Evolutionary conservation across 2,113 vertebrate genomes (phyloP), one percentile per base, ranked within the genome.

Genomic region (Pollimyrus isidori): DNA sequence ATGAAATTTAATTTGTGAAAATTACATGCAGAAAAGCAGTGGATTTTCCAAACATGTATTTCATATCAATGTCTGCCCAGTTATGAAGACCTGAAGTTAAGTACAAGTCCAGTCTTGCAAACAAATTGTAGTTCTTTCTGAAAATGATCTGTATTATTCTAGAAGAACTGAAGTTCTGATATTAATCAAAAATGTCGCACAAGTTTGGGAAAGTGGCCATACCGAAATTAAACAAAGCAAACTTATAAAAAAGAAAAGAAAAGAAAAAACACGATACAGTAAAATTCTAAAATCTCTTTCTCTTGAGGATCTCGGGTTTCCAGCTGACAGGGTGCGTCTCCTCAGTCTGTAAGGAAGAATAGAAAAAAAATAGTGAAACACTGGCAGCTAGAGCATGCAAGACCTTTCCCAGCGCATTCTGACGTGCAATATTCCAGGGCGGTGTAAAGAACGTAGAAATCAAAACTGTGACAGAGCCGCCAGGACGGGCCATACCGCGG

Each of bases 231-330:
- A 48, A 49, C 10, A 87, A 30, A 58, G 26, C 13, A 35, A 7
- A 87, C 11, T 3, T 56, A 49, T 46, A 7, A 88, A 26, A 45
- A 7, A 88, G 3, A n/a, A 50, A 35, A 53, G 3, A 89, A 89
- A 91, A 52, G 21, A 53, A 11, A 89, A 89, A 91, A 52, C 87
- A 52, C 85, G 45, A 10, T 15, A 7, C 69, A 46, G 87, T 87
- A 91, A 85, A 48, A 5, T 6, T 90, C 94, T 96, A 99, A 95
- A 98, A 99, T 95, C 98, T 94, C 92, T 99, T 99, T 92, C 98
- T 97, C 94, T 99, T 99, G 94, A 99, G 97, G 92, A 99, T 99
- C 95, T 99, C 98, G 92, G 98, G 98, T 93, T 99, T 99, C 98
- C 98, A 99, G 95, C 96, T 99, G 95, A 99, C 92, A 7, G 98